Percentiles rank a stretch among this genome's conserved stretches.
These are phyloP conservation scores for Armadillidium nasatum DNA, from an alignment of 1,140 invertebrate genomes.

Conservation along the genomic window DNA sequence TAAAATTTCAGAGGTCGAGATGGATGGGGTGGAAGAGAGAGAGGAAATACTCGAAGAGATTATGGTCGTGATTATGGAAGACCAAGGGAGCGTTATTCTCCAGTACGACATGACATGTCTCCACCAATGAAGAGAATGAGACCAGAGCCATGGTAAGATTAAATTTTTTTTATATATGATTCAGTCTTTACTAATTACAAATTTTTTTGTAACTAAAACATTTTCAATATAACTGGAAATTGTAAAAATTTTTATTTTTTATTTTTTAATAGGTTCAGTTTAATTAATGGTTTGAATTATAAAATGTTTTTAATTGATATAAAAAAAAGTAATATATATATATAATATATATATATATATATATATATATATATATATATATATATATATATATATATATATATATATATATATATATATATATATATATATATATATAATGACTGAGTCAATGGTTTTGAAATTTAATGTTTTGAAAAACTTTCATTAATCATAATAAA, in stretches of 20 bases:
- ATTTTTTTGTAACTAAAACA: background rate
- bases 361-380: no score
- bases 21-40: conserved; percentile 35
- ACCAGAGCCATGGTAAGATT: conserved; percentile 60
- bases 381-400: no score
- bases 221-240: background rate
- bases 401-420: no score
- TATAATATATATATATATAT: no score
- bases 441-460: no score
- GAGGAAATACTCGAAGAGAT: conserved; percentile 53
- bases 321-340: no score
- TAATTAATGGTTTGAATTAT: no score
- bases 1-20: conserved; percentile 36
- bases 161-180: background rate
- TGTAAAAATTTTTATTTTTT: background rate
- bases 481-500: no score
- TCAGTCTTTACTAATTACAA: background rate
- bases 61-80: conserved; percentile 66
- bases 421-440: no score
- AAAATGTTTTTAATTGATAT: background rate
- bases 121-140: conserved; percentile 75
- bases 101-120: conserved; percentile 64
- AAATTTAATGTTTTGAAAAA: no score
- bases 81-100: conserved; percentile 66
- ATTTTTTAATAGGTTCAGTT: background rate